Evolutionary conservation across 2,113 vertebrate species (phyloP).

Genomic region (Gavia stellata): DNA sequence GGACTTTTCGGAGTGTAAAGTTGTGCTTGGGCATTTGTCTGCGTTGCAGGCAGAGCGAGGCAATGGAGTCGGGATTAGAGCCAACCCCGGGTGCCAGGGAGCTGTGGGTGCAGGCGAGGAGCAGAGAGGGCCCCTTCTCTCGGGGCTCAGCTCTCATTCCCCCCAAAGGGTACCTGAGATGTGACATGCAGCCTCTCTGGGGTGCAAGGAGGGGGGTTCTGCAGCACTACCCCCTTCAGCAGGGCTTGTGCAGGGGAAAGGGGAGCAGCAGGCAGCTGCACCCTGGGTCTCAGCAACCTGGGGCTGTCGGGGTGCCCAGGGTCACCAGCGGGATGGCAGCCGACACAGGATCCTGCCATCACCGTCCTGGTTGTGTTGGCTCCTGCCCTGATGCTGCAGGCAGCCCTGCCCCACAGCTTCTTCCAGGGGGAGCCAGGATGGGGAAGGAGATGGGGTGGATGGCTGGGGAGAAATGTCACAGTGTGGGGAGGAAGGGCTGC

Average conservation of each 20-base stretch:
- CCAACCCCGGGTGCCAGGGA: background rate
- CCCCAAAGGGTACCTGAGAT: accelerated
- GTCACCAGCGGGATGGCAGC: background rate
- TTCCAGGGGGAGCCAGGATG: background rate
- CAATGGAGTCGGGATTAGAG: background rate
- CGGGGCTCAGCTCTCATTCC: background rate
- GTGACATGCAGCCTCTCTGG: background rate
- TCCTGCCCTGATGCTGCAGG: background rate
- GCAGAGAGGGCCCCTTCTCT: background rate
- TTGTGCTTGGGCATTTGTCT: slow-evolving; percentile 44
- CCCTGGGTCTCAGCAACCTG: accelerated
- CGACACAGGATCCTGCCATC: background rate
- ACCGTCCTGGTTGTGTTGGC: accelerated
- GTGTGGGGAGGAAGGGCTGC: background rate
- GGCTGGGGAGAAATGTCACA: background rate
- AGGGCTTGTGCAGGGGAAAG: background rate
- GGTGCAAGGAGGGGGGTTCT: background rate
- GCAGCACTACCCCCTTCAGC: background rate
- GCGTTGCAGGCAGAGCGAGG: background rate
- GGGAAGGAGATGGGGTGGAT: background rate
- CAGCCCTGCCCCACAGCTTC: background rate
- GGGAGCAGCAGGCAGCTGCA: background rate
- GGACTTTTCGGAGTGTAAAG: slow-evolving; percentile 30
- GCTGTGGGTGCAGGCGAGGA: background rate
- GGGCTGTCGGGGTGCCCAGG: background rate